phyloP scores from a whole-genome alignment of 2,797 vertebrate species.

The Gila robusta region DNA sequence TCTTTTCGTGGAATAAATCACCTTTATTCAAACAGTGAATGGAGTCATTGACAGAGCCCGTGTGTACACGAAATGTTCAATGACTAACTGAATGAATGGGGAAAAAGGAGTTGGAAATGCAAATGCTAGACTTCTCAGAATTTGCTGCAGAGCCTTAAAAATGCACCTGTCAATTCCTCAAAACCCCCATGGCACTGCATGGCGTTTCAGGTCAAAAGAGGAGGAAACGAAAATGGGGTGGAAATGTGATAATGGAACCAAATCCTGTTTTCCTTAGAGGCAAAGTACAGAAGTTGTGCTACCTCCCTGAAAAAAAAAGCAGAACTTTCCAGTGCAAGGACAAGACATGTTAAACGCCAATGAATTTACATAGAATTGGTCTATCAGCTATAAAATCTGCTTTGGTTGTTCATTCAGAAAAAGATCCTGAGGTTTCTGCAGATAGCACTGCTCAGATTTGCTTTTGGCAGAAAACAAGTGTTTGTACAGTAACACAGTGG shows the following conservation, averaged over 20 bases:
- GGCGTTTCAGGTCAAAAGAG: not conserved
- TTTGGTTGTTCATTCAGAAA: not conserved
- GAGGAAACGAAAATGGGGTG: not conserved
- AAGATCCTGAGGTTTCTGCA: constrained; percentile 12
- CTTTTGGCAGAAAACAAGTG: not conserved
- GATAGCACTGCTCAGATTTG: constrained; percentile 12
- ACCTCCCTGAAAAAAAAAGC: not conserved
- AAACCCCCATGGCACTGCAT: not conserved
- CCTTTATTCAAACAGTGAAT: constrained; percentile 44
- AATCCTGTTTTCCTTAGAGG: constrained; percentile 14
- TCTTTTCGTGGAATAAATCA: constrained; percentile 18
- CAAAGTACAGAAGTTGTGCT: not conserved
- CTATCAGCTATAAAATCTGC: too few relatives aligned
- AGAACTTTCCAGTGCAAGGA: not conserved
- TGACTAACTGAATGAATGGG: constrained; percentile 34
- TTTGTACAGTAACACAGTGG: not conserved
- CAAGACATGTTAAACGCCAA: not conserved
- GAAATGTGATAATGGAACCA: constrained; percentile 9
- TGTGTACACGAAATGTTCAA: constrained; percentile 29
- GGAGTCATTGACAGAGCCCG: constrained; percentile 68
- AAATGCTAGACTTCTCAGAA: not conserved
- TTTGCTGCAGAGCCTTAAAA: not conserved
- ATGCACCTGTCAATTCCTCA: not conserved
- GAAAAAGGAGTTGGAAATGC: not conserved
- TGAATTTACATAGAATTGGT: not conserved